Evolutionary conservation across 1,140 invertebrate species (phyloP).

Genomic region (Pachypsylla venusta): DNA sequence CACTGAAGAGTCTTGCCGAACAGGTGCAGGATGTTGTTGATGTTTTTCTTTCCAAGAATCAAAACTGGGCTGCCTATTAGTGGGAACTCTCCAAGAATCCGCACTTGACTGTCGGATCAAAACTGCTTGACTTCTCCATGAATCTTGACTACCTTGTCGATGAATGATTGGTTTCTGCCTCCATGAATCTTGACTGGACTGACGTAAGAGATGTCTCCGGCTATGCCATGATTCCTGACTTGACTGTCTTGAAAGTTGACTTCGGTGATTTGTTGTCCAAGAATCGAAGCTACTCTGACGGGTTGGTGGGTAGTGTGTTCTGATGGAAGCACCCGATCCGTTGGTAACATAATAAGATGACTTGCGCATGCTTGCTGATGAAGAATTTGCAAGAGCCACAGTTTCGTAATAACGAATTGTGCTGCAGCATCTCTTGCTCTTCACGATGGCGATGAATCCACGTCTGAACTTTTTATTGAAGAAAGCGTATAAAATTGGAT

Average conservation of each 20-base stretch:
- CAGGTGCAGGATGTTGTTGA: neutral
- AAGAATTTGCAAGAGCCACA: constrained; percentile 57
- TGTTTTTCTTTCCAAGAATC: constrained; percentile 5
- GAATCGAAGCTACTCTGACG: constrained; percentile 8
- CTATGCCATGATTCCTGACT: constrained; percentile 1
- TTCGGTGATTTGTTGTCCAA: neutral
- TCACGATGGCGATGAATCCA: constrained; percentile 79
- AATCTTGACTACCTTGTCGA: neutral
- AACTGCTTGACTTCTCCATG: neutral
- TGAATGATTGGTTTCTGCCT: neutral
- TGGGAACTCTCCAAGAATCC: neutral
- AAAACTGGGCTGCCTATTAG: neutral
- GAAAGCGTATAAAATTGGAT: constrained; percentile 93
- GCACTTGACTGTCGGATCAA: constrained; percentile 1
- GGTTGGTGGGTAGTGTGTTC: neutral
- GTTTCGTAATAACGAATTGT: constrained; percentile 67
- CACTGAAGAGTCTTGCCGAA: constrained; percentile 1
- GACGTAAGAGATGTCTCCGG: neutral
- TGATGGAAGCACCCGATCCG: constrained; percentile 1
- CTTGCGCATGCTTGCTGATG: constrained; percentile 45
- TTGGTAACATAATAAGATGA: constrained; percentile 1
- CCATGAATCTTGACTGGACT: constrained; percentile 3
- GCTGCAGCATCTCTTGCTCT: constrained; percentile 66
- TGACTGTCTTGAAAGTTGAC: neutral
- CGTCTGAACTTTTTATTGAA: constrained; percentile 92